Percentiles rank a stretch among this genome's conserved stretches.
Conservation (phyloP, 64 coral and sea anemone species). For the Montipora efflorescens region DNA sequence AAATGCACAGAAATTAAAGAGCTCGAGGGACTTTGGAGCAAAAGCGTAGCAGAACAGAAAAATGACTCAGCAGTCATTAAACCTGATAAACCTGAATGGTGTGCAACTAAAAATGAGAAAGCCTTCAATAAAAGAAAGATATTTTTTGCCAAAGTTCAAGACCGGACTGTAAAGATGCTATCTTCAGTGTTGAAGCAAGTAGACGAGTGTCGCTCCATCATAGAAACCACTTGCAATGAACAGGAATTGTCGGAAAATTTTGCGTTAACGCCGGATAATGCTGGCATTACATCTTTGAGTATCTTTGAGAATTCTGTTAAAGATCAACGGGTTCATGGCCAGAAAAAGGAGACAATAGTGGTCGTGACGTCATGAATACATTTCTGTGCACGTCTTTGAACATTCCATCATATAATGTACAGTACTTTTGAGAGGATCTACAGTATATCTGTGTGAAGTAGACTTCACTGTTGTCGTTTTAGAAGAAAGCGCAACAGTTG, state of each 20-base stretch:
- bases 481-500: no score
- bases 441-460: no score
- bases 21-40: neutral
- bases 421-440: no score
- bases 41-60: neutral
- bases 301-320: neutral
- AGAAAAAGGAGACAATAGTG: neutral
- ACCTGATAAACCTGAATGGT: no score
- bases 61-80: neutral
- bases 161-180: neutral
- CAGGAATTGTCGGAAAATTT: neutral
- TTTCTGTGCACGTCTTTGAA: neutral
- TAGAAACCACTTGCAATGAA: neutral
- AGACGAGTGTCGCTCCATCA: constrained; percentile 19
- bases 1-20: neutral
- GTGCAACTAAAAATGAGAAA: neutral
- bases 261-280: neutral
- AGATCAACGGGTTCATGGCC: neutral
- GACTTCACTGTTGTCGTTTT: no score
- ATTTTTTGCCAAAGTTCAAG: constrained; percentile 33
- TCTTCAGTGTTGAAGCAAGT: constrained; percentile 11
- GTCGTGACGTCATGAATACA: neutral
- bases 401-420: neutral
- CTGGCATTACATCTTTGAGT: neutral
- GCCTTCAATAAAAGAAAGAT: neutral